Evolutionary conservation across 2,888 invertebrate species (phyloP), one percentile per base, ranked within the genome.

Genomic region (Andrena camellia): DNA sequence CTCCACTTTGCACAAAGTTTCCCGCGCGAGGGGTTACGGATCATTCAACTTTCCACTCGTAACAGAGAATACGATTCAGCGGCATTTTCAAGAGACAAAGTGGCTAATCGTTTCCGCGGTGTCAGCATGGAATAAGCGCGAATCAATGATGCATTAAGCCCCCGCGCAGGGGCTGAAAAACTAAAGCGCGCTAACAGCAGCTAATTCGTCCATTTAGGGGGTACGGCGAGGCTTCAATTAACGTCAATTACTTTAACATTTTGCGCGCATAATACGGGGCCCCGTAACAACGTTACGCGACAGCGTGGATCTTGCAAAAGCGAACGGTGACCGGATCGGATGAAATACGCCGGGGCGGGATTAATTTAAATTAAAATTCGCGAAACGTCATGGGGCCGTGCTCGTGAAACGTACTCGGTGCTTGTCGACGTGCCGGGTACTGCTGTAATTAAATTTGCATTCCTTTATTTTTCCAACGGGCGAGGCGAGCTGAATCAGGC

Each of bases 361-460:
- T 80, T 81, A 80, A 80, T 81, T 80, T 70, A 31, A 81, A 71
- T 35, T 81, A 66, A 80, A 80, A 80, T 71, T 81, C 64, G 26
- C 63, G 71, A 81, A 80, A 80, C 70, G 72, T 80, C 79, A 50
- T 23, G 81, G 35, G 23, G 31, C 48, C 35, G 48, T 62, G 13
- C 54, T n/a, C 48, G 54, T n/a, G 57, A 64, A 80, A 71, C 23
- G 17, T 66, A 59, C 59, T 50, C 63, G 59, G 26, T 33, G 52
- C 50, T 62, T 57, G 83, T 62, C 82, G 66, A 67, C 63, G 54
- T 57, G 50, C 59, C 59, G 83, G 62, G 66, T 67, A 71, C 66
- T 77, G 67, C 50, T 69, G 50, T 77, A 86, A 86, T 86, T 84
- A 85, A 84, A 84, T 85, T 87, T 81, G 31, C 71, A 85, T 80